Percentiles rank a stretch among this genome's conserved stretches.
These are phyloP conservation scores for Zaprionus vittiger DNA, from an alignment of 1,140 invertebrate species.

Conservation along the genomic window DNA sequence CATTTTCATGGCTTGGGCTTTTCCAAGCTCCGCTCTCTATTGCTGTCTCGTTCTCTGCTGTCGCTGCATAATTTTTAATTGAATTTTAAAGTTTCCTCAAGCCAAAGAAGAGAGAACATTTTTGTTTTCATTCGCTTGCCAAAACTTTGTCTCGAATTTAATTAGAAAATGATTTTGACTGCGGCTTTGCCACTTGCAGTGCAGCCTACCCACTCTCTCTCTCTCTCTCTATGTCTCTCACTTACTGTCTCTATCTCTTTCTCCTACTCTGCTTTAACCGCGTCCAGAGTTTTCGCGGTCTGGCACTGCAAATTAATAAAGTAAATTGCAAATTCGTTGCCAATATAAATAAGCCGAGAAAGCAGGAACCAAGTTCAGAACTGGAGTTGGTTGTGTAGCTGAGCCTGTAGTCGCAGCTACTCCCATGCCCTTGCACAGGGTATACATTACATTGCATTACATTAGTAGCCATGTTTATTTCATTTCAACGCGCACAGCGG, in stretches of 20 bases:
- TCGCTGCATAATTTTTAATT: conserved; percentile 78
- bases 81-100: conserved; percentile 79
- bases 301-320: conserved; percentile 57
- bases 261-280: background rate
- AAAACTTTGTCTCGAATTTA: conserved; percentile 73
- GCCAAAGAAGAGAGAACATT: conserved; percentile 65
- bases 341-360: conserved; percentile 32
- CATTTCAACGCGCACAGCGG: conserved; percentile 61
- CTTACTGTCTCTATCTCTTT: background rate
- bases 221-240: background rate
- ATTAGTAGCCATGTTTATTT: conserved; percentile 80
- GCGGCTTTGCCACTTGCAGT: conserved; percentile 70
- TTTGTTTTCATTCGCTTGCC: conserved; percentile 73
- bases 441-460: conserved; percentile 31
- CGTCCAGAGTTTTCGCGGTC: conserved; percentile 48
- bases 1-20: conserved; percentile 44
- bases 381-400: background rate
- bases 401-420: background rate
- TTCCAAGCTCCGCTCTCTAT: background rate
- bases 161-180: conserved; percentile 82
- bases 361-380: conserved; percentile 3
- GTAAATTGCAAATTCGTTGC: conserved; percentile 60
- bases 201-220: background rate
- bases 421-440: background rate
- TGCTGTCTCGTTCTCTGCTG: conserved; percentile 30